phyloP scores from a whole-genome alignment of 37 sponge, comb jelly and placozoan genomes.

The Tethya wilhelma region DNA sequence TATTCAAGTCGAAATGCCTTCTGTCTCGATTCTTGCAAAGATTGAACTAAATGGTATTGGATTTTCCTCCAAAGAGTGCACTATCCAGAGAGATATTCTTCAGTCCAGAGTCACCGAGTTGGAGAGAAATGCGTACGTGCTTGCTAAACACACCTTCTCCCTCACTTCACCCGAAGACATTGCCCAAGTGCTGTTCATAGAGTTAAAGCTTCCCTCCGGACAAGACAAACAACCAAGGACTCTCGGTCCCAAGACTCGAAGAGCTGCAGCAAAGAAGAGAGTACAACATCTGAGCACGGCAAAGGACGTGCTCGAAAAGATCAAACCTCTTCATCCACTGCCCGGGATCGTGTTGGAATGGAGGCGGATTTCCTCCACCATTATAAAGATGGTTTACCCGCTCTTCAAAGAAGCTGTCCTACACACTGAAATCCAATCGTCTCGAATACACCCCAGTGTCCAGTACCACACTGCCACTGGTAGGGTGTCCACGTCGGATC shows the following conservation, averaged over 20 bases:
- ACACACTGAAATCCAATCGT: constrained; percentile 19
- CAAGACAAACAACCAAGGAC: constrained; percentile 40
- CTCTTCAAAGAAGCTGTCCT: constrained; percentile 62
- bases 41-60: constrained; percentile 95
- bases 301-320: constrained; percentile 89
- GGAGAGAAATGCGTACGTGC: constrained; percentile 73
- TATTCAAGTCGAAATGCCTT: constrained; percentile 83
- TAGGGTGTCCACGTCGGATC: constrained; percentile 78
- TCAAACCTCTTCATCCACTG: constrained; percentile 84
- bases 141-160: constrained; percentile 74
- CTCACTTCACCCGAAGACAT: constrained; percentile 91
- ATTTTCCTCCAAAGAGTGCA: constrained; percentile 66
- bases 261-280: constrained; percentile 27
- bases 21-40: constrained; percentile 67
- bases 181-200: constrained; percentile 85
- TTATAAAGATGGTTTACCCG: constrained; percentile 85
- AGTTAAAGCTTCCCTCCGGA: constrained; percentile 73
- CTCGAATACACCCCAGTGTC: constrained; percentile 65
- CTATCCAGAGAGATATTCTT: constrained; percentile 36
- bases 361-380: constrained; percentile 83
- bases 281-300: constrained; percentile 87
- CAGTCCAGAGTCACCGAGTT: constrained; percentile 62
- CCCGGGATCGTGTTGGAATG: constrained; percentile 88
- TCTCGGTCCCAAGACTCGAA: constrained; percentile 14
- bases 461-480: constrained; percentile 93